A percentile compares a stretch with the other conserved stretches of the same genome.
These are phyloP conservation scores for Tetramorium alpestre DNA, from an alignment of 1,140 invertebrate genomes.

Conservation along the genomic window DNA sequence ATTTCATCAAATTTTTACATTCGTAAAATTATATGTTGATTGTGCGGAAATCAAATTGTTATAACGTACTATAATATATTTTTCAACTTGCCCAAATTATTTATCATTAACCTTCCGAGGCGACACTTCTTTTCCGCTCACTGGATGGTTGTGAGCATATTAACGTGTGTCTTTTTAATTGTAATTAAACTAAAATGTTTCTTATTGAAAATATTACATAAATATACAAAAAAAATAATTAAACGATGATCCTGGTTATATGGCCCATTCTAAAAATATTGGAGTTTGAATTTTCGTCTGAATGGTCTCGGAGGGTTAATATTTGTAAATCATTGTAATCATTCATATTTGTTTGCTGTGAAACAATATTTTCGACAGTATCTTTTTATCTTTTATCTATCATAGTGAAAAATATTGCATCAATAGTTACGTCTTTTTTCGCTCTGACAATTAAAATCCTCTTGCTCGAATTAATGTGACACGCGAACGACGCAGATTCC, in stretches of 20 bases:
- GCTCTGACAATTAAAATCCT: conserved; percentile 46
- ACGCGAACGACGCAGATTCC: conserved; percentile 3
- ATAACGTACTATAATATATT: background rate
- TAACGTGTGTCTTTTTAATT: too few relatives aligned
- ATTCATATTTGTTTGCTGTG: background rate
- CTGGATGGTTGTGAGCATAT: too few relatives aligned
- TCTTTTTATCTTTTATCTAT: background rate
- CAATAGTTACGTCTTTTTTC: background rate
- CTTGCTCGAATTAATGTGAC: conserved; percentile 43
- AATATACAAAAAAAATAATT: too few relatives aligned
- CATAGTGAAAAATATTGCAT: background rate
- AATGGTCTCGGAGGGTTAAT: too few relatives aligned
- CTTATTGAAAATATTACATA: too few relatives aligned
- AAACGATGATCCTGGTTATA: too few relatives aligned
- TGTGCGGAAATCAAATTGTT: background rate
- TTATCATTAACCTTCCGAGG: background rate
- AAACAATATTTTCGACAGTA: background rate
- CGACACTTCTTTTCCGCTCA: too few relatives aligned
- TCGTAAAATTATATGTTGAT: too few relatives aligned
- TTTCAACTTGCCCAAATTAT: background rate
- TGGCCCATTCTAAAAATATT: too few relatives aligned
- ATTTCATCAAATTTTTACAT: too few relatives aligned
- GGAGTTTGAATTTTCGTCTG: too few relatives aligned
- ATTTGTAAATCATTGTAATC: background rate
- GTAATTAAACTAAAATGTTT: too few relatives aligned